Evolutionary conservation across 2,888 invertebrate genomes (phyloP).

Genomic region (Thalpophila matura): DNA sequence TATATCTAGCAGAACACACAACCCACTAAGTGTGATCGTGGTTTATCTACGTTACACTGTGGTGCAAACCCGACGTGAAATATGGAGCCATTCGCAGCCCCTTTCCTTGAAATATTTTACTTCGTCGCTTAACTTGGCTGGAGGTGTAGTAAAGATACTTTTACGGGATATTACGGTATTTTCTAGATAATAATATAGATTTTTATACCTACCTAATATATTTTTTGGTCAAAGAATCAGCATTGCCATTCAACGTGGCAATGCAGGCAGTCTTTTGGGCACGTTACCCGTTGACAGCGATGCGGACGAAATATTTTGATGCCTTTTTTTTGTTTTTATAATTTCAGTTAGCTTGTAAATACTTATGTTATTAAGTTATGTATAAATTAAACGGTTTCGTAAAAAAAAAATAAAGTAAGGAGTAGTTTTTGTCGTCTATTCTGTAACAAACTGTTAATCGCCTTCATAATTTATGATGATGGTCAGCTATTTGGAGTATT

Average conservation of each 20-base stretch:
- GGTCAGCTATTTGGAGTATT: too few relatives aligned
- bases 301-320: too few relatives aligned
- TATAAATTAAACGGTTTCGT: too few relatives aligned
- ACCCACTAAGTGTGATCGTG: conserved; percentile 51
- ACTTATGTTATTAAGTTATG: too few relatives aligned
- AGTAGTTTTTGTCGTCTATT: not conserved
- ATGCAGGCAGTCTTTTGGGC: too few relatives aligned
- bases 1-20: conserved; percentile 18
- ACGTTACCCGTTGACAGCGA: too few relatives aligned
- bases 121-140: conserved; percentile 19
- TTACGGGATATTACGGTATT: conserved; percentile 9
- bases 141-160: conserved; percentile 19
- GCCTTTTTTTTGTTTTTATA: too few relatives aligned
- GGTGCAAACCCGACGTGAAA: conserved; percentile 41
- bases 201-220: too few relatives aligned
- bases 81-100: conserved; percentile 36
- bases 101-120: conserved; percentile 45
- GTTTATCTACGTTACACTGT: conserved; percentile 52
- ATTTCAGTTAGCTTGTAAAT: too few relatives aligned
- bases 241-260: too few relatives aligned
- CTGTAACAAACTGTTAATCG: too few relatives aligned
- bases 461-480: not conserved
- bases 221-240: too few relatives aligned
- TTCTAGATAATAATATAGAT: conserved; percentile 19
- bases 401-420: conserved; percentile 2